Evolutionary conservation across 2,797 vertebrate genomes (phyloP), one percentile per base, ranked within the genome.

Genomic region (Picus viridis): DNA sequence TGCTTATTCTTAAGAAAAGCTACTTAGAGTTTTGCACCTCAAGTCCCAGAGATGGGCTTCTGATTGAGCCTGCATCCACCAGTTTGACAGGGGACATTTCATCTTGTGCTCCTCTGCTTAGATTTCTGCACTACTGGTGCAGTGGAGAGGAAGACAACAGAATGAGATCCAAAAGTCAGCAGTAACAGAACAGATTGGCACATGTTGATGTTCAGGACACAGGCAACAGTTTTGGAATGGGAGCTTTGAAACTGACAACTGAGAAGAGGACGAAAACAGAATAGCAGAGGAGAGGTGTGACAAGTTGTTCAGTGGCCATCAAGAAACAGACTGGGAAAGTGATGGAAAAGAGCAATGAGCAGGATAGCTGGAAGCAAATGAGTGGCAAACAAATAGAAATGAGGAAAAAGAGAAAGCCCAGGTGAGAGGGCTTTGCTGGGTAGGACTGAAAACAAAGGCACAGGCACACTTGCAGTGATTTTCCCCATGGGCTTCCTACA

Each of bases 401-500:
- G 16, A 79, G 26, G 43, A 65, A 41, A 65, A 6, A 45, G 20
- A 53, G 6, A 9, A 17, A 81, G 32, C 10, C 24, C 53, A 45
- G 45, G 41, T 57, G 27, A 68, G 22, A 27, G 14, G 19, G 8
- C 11, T 91, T 9, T 16, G 32, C 39, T 56, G 1, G 1, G 16
- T 8, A 69, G 67, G 59, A 43, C 18, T 19, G n/a, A 65, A 15
- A 79, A 71, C 11, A 34, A 71, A 27, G 58, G 8, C 16, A 58
- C 0, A 0, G 7, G 20, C 12, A 56, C 18, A 29, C 67, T 15
- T 58, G 18, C 64, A 83, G 29, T 16, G 51, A 45, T 10, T 49
- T 34, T 75, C 2, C 0, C 16, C 20, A 6, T 2, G 10, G n/a
- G 4, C 29, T 7, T 67, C 15, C 53, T 24, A 29, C 8, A 53